Evolutionary conservation across 2,888 invertebrate genomes (phyloP), one percentile per base, ranked within the genome.

Genomic region (Neria commutata): DNA sequence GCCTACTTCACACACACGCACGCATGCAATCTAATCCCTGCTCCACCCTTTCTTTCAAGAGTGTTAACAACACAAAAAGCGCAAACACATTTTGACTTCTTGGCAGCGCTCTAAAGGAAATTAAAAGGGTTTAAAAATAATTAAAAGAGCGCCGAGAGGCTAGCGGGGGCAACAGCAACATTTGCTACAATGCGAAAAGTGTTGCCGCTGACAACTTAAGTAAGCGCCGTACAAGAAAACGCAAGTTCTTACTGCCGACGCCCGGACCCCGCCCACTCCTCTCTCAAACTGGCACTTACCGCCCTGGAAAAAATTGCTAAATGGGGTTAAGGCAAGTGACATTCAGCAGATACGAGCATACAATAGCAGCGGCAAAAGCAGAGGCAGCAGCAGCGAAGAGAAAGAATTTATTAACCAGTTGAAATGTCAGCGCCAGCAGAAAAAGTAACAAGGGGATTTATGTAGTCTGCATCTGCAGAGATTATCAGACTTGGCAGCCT

Each of bases 381-480:
- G 16, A 11, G 16, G n/a, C 10, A 37, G 6, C 37, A 4, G 37
- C 14, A n/a, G 37, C 4, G 16, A 11, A 37, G 4, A 37, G n/a
- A 37, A 37, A 37, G 37, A 37, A 37, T 37, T n/a, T 37, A 37
- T n/a, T 37, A 37, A 37, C 37, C 37, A 37, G 37, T 37, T 37
- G 14, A 37, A 37, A 8, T 37, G 37, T 37, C 37, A 37, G n/a
- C 37, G n/a, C 37, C 6, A 37, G 16, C 37, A n/a, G 37, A 4
- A n/a, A 14, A 4, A 4, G n/a, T 4, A n/a, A n/a, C n/a, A n/a
- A 8, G 37, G 11, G 37, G n/a, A 37, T 37, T 37, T 37, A 37
- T 37, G n/a, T 4, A 37, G 37, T 14, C 37, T 37, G 37, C 10
- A n/a, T n/a, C n/a, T n/a, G n/a, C n/a, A 8, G 37, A 37, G 14